A percentile compares a stretch with the other conserved stretches of the same genome.
phyloP scores from a whole-genome alignment of 2,797 vertebrate species.

The Gallinago nigripennis region DNA sequence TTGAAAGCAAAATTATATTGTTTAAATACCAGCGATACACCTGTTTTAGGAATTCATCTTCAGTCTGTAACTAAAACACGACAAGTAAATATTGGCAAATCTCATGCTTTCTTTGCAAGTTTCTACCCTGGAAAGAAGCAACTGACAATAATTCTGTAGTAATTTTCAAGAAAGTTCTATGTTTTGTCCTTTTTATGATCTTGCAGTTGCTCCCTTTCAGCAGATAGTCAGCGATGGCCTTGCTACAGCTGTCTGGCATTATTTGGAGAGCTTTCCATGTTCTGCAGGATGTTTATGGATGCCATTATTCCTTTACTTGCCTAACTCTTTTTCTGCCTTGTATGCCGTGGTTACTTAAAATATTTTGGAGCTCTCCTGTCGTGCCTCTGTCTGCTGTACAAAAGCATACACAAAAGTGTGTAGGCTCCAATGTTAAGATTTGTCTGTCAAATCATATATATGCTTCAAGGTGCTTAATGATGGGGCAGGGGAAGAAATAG shows the following conservation, averaged over 20 bases:
- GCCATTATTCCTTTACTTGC: not conserved
- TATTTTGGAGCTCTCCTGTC: not conserved
- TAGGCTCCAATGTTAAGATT: not conserved
- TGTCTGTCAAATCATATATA: accelerated
- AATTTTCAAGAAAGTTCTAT: not conserved
- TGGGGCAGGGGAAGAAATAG: not conserved
- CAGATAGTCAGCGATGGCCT: not conserved
- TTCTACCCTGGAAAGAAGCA: not conserved
- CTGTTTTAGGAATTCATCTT: not conserved
- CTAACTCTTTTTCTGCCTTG: not conserved
- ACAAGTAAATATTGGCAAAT: not conserved
- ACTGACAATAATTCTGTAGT: not conserved
- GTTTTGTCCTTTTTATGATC: not conserved
- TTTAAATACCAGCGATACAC: not conserved
- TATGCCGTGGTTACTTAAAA: not conserved
- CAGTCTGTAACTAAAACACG: not conserved
- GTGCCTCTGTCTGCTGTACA: not conserved
- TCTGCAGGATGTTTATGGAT: not conserved
- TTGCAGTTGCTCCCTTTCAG: not conserved
- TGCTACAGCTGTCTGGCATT: not conserved
- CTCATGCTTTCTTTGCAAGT: not conserved
- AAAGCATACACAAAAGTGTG: not conserved
- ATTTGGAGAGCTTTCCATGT: not conserved
- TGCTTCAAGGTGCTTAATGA: not conserved
- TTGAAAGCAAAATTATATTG: not conserved